These are phyloP conservation scores for Drosophila dunni DNA, from an alignment of 1,140 invertebrate genomes.

Conservation along the genomic window DNA sequence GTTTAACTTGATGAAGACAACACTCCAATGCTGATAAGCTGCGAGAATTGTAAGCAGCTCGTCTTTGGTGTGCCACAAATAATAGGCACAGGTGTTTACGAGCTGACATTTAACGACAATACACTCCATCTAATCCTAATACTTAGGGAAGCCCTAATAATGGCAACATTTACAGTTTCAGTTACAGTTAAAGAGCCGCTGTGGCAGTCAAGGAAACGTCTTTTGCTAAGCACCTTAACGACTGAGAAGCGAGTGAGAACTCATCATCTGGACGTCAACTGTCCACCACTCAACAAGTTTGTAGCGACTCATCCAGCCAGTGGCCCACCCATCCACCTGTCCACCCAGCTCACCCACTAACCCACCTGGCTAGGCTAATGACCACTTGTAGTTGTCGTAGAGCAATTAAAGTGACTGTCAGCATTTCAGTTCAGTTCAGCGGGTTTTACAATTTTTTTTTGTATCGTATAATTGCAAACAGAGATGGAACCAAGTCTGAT, in stretches of 20 bases:
- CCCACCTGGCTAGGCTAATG: slow-evolving; percentile 47
- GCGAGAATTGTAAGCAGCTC: not conserved
- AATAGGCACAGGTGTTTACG: slow-evolving; percentile 16
- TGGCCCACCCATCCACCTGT: not conserved
- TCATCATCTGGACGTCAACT: slow-evolving; percentile 28
- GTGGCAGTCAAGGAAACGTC: slow-evolving; percentile 16
- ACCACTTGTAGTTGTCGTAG: slow-evolving; percentile 55
- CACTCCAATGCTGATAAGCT: not conserved
- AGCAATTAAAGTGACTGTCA: slow-evolving; percentile 72
- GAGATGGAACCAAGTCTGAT: too few species aligned
- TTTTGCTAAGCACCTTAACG: slow-evolving; percentile 74
- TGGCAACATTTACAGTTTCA: slow-evolving; percentile 12
- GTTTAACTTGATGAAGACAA: not conserved
- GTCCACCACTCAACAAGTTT: slow-evolving; percentile 63
- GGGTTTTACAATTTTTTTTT: slow-evolving; percentile 33
- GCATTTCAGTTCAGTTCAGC: slow-evolving; percentile 50
- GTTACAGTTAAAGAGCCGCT: not conserved
- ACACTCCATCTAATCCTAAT: slow-evolving; percentile 12
- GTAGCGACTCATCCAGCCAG: not conserved
- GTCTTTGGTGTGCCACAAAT: not conserved
- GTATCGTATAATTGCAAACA: slow-evolving; percentile 46
- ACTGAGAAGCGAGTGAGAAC: slow-evolving; percentile 23
- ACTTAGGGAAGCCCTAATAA: slow-evolving; percentile 12
- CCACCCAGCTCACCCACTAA: not conserved
- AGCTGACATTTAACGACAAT: slow-evolving; percentile 21